phyloP scores from a whole-genome alignment of 2,888 invertebrate genomes.

The Aplocera efformata region DNA sequence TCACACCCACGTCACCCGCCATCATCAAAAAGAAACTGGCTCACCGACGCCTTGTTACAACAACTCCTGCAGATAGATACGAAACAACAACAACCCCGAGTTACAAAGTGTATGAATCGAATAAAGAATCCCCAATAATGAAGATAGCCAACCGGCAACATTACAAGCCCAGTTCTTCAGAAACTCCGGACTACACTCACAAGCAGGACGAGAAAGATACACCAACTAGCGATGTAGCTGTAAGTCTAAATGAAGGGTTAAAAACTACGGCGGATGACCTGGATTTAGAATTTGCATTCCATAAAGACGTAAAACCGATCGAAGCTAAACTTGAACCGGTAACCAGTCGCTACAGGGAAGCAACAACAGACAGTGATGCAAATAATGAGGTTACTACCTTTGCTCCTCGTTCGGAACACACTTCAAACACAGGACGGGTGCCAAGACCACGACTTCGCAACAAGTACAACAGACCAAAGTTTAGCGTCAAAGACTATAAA shows the following conservation, averaged over 20 bases:
- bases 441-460: constrained; percentile 65
- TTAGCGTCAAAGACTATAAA: constrained; percentile 89
- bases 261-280: constrained; percentile 50
- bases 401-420: constrained; percentile 50
- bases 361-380: constrained; percentile 44
- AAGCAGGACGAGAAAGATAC: constrained; percentile 78
- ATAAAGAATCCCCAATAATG: constrained; percentile 73
- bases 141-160: constrained; percentile 68
- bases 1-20: constrained; percentile 67
- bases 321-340: constrained; percentile 60
- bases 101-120: constrained; percentile 46
- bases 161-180: constrained; percentile 44
- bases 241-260: constrained; percentile 54
- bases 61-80: constrained; percentile 46
- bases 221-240: constrained; percentile 72
- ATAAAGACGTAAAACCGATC: constrained; percentile 67
- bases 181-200: constrained; percentile 67
- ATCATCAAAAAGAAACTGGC: constrained; percentile 63
- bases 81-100: constrained; percentile 59
- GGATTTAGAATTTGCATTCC: constrained; percentile 64
- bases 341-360: constrained; percentile 39
- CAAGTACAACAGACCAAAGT: constrained; percentile 84
- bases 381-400: constrained; percentile 47
- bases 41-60: constrained; percentile 56
- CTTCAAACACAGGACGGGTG: constrained; percentile 46